Conservation (phyloP, 2,888 invertebrate species). For the Gortyna flavago region DNA sequence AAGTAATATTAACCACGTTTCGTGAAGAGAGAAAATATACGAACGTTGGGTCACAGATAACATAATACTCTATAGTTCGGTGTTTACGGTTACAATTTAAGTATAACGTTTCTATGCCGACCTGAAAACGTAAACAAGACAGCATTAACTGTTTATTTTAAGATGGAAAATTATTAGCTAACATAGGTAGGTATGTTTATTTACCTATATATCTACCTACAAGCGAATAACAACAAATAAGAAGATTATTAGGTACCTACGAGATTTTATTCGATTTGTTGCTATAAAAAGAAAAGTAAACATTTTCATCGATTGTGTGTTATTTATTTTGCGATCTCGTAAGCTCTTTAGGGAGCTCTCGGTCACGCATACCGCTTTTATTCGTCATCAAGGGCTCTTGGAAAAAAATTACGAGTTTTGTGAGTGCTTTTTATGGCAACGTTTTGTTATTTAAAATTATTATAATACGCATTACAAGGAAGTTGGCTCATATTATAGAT, state of each 20-base stretch:
- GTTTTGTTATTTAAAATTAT: not conserved
- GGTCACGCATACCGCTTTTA: constrained; percentile 48
- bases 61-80: no score
- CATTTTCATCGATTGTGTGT: constrained; percentile 32
- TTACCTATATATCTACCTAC: no score
- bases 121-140: constrained; percentile 39
- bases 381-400: constrained; percentile 36
- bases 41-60: constrained; percentile 17
- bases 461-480: not conserved
- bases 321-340: constrained; percentile 44
- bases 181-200: constrained; percentile 35
- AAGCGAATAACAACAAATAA: constrained; percentile 31
- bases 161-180: constrained; percentile 16
- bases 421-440: constrained; percentile 13
- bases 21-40: constrained; percentile 55
- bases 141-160: constrained; percentile 37
- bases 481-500: not conserved
- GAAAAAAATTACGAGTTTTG: constrained; percentile 21
- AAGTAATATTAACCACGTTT: constrained; percentile 58
- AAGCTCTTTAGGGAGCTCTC: constrained; percentile 38
- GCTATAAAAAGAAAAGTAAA: constrained; percentile 38
- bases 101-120: constrained; percentile 36
- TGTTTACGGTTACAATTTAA: constrained; percentile 40
- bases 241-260: constrained; percentile 27
- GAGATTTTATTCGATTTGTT: constrained; percentile 52